Evolutionary conservation across 2,888 invertebrate species (phyloP).

Genomic region (Heliconius charithonia): DNA sequence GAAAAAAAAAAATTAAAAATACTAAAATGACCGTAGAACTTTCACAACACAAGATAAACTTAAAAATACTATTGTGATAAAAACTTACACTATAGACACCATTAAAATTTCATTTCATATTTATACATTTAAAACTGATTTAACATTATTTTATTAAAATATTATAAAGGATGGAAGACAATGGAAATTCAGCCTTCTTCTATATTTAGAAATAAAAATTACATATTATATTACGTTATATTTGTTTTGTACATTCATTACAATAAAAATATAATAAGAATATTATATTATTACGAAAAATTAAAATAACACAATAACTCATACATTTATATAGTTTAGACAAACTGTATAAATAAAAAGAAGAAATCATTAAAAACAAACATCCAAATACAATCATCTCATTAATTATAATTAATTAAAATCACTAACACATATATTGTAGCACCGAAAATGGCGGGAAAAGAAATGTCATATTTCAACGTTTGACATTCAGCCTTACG

Average conservation of each 20-base stretch:
- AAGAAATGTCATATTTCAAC: conserved; percentile 4
- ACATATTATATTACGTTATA: conserved; percentile 23
- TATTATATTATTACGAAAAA: not conserved
- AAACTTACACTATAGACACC: conserved; percentile 34
- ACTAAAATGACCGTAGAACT: conserved; percentile 1
- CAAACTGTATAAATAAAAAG: not conserved
- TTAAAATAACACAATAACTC: conserved; percentile 11
- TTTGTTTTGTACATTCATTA: conserved; percentile 50
- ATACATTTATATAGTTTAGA: conserved; percentile 7
- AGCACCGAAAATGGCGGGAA: conserved; percentile 41
- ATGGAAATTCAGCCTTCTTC: conserved; percentile 50
- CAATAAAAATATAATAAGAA: conserved; percentile 9
- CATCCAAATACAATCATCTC: conserved; percentile 19
- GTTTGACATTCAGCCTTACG: conserved; percentile 59
- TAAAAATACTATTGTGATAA: conserved; percentile 32
- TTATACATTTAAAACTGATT: conserved; percentile 36
- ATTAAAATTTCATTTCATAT: conserved; percentile 30
- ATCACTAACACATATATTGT: conserved; percentile 38
- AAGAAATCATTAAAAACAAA: not conserved
- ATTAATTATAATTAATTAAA: conserved; percentile 25
- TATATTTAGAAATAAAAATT: conserved; percentile 20
- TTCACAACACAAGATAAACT: conserved; percentile 3
- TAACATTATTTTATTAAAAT: conserved; percentile 7
- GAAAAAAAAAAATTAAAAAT: not conserved
- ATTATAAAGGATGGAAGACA: conserved; percentile 50